Base-by-base conservation (phyloP, 2,888 invertebrate species). In the Hirtodrosophila confusa region DNA sequence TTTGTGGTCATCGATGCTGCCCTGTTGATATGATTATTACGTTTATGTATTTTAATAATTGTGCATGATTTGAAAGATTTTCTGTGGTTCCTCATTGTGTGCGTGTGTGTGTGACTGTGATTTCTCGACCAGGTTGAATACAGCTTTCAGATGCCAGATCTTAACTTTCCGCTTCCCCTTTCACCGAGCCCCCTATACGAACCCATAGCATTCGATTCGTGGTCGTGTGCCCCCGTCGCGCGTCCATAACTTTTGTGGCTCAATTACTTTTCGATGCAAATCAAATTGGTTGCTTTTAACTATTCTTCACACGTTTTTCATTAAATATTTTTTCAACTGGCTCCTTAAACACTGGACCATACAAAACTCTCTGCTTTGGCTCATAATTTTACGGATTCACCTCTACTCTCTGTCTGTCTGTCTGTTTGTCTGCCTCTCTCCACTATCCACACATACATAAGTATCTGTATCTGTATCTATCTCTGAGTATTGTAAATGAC, bases 11-110 rank as follows among this genome's bases (percentile, higher is more conserved):
- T 50, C 47, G 75, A 74, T 71, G 73, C 45, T 79, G 83, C 80
- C 82, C 88, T 88, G 89, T 88, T 89, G 89, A 89, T 89, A 88
- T 88, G 89, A 90, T 90, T 90, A 84, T 90, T 90, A 89, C 85
- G 86, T 78, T 89, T 90, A 89, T 89, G 88, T 79, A 88, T 86
- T 88, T 88, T 86, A 89, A 88, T 88, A 89, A 88, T 89, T 89
- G 86, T 88, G 88, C 88, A 88, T 89, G 88, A 88, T 88, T 88
- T 76, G 75, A 65, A 73, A 78, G 75, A 86, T 89, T 87, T 78
- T 71, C 63, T 17, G 17, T 17, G 17, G 17, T 17, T 17, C 17
- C 17, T 17, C 17, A 17, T 17, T 17, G 6, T 5, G 6, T 27
- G 27, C 47, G 33, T 41, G 33, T 40, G 44, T 35, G 33, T 39